Conservation (phyloP, 64 coral and sea anemone genomes). For the Stylophora pistillata region DNA sequence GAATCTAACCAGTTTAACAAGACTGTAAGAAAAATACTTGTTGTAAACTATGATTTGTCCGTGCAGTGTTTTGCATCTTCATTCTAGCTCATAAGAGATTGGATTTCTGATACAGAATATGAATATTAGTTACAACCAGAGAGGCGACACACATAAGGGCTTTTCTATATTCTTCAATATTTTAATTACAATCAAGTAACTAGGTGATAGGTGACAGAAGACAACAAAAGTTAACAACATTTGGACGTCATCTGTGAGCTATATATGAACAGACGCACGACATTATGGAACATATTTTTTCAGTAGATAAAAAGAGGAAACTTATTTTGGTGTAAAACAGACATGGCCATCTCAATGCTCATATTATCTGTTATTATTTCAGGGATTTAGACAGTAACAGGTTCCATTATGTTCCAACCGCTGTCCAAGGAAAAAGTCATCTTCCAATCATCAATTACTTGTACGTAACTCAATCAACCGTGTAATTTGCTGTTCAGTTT, state of each 20-base stretch:
- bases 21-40: slow-evolving; percentile 29
- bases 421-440: slow-evolving; percentile 33
- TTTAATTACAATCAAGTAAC: too few species aligned
- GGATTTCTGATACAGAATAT: too few species aligned
- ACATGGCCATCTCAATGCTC: background rate
- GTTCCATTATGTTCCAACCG: slow-evolving; percentile 25
- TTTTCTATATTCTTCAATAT: too few species aligned
- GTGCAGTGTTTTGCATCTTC: background rate
- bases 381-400: slow-evolving; percentile 12
- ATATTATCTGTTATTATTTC: background rate
- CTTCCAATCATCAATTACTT: background rate
- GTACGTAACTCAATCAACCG: background rate
- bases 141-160: too few species aligned
- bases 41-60: background rate
- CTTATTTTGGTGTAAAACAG: too few species aligned
- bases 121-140: too few species aligned
- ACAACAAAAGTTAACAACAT: too few species aligned
- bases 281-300: too few species aligned
- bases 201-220: too few species aligned
- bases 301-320: too few species aligned
- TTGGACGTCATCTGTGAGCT: too few species aligned
- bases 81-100: background rate
- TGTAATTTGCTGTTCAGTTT: background rate
- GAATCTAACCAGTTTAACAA: slow-evolving; percentile 52
- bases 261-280: too few species aligned